A percentile compares a stretch with the other conserved stretches of the same genome.
Evolutionary conservation across 2,797 vertebrate species (phyloP).

Genomic region (Malacoctenus gilli): DNA sequence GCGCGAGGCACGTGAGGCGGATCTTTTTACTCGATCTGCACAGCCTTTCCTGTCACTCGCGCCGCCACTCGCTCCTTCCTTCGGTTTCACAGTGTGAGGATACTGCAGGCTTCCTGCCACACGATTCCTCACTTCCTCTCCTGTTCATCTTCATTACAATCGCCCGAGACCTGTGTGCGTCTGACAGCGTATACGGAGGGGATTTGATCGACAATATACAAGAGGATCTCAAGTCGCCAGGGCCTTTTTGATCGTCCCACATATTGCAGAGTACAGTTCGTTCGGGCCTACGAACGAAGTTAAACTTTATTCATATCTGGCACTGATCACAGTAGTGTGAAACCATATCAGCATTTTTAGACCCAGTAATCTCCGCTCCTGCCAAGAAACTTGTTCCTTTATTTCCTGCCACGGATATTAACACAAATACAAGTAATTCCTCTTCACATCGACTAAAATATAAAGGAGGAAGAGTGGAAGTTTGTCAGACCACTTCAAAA

Average conservation of each 20-base stretch:
- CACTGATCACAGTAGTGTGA: no score
- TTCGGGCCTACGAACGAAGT: no score
- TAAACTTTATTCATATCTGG: no score
- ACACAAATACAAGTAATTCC: constrained; percentile 2
- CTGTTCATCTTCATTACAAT: constrained; percentile 43
- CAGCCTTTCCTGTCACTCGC: constrained; percentile 33
- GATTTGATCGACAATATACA: neutral
- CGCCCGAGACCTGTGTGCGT: constrained; percentile 10
- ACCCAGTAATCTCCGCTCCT: neutral
- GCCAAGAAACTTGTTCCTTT: neutral
- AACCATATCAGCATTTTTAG: no score
- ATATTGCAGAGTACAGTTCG: no score
- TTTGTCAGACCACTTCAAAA: constrained; percentile 26
- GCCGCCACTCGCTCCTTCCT: constrained; percentile 36
- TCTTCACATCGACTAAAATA: neutral
- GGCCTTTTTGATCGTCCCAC: no score
- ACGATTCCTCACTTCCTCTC: constrained; percentile 54
- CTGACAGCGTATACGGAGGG: neutral
- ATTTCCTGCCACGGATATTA: constrained; percentile 13
- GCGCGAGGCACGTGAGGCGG: no score
- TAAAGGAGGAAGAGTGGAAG: neutral
- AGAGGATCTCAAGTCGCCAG: neutral
- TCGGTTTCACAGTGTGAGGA: constrained; percentile 39
- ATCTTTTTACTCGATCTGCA: constrained; percentile 17
- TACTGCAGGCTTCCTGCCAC: constrained; percentile 65